Evolutionary conservation across 2,888 invertebrate genomes (phyloP).

Genomic region (Blastobasis lacticolella): DNA sequence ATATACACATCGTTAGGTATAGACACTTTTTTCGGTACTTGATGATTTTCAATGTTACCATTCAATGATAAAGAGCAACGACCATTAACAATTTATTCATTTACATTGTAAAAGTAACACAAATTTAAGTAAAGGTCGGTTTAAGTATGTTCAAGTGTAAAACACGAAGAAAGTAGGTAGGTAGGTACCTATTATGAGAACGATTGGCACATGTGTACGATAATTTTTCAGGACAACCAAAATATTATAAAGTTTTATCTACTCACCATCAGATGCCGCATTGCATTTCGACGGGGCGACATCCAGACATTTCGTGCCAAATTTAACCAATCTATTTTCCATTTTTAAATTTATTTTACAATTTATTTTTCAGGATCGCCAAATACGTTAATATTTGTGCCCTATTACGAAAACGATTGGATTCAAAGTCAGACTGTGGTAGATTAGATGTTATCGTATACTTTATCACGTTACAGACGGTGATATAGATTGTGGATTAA

Average conservation of each 20-base stretch:
- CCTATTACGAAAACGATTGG: slow-evolving; percentile 35
- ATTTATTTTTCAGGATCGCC: slow-evolving; percentile 16
- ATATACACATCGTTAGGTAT: no score
- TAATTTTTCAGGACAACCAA: no score
- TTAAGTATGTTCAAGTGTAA: no score
- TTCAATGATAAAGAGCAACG: no score
- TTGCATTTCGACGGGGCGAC: slow-evolving; percentile 33
- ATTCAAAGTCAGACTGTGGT: slow-evolving; percentile 27
- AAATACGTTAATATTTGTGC: slow-evolving; percentile 28
- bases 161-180: no score
- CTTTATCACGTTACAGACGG: slow-evolving; percentile 37
- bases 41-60: no score
- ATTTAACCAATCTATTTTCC: slow-evolving; percentile 38
- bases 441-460: slow-evolving; percentile 47
- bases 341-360: slow-evolving; percentile 25
- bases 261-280: slow-evolving; percentile 45
- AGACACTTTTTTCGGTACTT: no score
- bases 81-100: no score
- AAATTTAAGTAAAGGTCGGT: no score
- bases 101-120: no score
- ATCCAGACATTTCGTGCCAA: slow-evolving; percentile 28
- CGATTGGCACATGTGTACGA: no score
- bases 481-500: background rate
- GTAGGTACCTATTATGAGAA: no score
- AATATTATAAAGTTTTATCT: background rate